Base-by-base conservation (phyloP, 2,113 vertebrate genomes). In the Brienomyrus longianalis region DNA sequence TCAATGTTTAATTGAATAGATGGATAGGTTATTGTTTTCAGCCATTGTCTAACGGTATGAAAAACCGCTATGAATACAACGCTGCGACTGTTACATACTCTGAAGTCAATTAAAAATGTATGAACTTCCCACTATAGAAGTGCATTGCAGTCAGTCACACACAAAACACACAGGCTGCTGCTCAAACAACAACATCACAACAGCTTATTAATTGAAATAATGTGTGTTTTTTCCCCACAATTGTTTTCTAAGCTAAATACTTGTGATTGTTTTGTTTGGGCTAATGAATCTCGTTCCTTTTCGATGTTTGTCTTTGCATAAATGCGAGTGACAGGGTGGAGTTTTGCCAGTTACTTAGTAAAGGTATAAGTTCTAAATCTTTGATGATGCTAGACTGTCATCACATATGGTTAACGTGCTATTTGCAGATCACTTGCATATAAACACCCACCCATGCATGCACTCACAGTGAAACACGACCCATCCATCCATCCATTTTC, bases 91-190 rank as follows among this genome's bases (percentile, higher is more conserved):
- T 48, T 62, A 8, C 54, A 74, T 35, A 59, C 13, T 48, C 54
- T 48, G 5, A 54, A 85, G 39, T 47, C 83, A 85, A 66, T 70
- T 39, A 86, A 86, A 87, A 86, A 85, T 89, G 54, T 62, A 85
- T 86, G 62, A 66, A 56, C 83, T 80, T 80, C 74, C 17, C 74
- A 80, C 74, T 88, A 70, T 39, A 66, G 88, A 23, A 89, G 35
- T 43, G 17, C 50, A 84, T 15, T 7, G 83, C 39, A 35, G 52
- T 39, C 31, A 45, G 31, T 83, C n/a, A 15, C 35, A 39, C 5
- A 0, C 27, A 13, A 45, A 50, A 45, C 21, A 51, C 83, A 50
- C 83, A 54, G 77, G 9, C 19, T 19, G 35, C 62, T 27, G 8
- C 27, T n/a, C 27, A 2, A 43, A 39, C 74, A 27, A 11, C 23